Base-by-base conservation (phyloP, 23 tunicate species). In the Halocynthia roretzi region DNA sequence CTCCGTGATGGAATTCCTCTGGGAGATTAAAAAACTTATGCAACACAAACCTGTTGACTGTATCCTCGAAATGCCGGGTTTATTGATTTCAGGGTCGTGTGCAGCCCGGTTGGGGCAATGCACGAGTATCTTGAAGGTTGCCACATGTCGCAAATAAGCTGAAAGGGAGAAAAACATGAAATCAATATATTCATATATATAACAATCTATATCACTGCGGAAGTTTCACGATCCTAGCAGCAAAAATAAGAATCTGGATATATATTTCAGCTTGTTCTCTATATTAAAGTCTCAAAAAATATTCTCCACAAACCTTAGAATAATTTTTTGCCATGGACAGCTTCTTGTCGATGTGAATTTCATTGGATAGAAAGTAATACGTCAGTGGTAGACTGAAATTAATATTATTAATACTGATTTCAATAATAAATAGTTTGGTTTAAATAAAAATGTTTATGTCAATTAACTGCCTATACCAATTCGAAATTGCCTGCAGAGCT, bases 401-500 rank as follows among this genome's bases (percentile, higher is more conserved):
- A 31, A 1, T 31, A 31, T 31, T 31, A 31, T 31, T 31, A 31
- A 31, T 31, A 31, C 44, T 31, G 44, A 31, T 2, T 31, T 31
- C 44, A 1, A 31, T 31, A 2, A 31, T 31, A 31, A 31, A 31
- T 31, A 31, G 44, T 31, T 31, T 1, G 44, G 44, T 31, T 31
- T 31, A 31, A 31, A 31, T 31, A 31, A 0, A 0, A 31, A 31
- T 0, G 1, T 31, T 4, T 31, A 31, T 31, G 44, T 31, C 44
- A 31, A 31, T 31, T 31, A 31, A 31, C 4, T 31, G 10, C 31
- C 22, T 2, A 65, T 60, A 92, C 98, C 98, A 92, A 71, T 86
- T 92, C n/a, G 98, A 92, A 8, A 92, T 56, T 10, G 93, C 83
- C 72, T 92, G 98, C 20, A 92, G 80, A 70, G 98, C 98, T 54